A percentile compares a stretch with the other conserved stretches of the same genome.
Conservation (phyloP, 2,888 invertebrate genomes). For the Diarsia dahlii region DNA sequence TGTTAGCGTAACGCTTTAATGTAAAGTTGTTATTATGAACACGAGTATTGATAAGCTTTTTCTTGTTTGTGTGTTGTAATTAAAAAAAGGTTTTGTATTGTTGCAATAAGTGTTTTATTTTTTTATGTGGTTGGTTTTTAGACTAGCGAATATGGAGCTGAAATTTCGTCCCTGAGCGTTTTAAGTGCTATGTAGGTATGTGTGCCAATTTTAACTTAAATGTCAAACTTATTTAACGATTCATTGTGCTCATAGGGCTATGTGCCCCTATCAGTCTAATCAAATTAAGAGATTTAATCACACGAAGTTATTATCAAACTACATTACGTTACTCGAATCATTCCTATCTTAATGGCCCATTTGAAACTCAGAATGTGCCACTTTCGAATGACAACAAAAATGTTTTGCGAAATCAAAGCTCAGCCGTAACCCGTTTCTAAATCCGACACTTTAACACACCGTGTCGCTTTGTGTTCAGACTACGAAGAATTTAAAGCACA, state of each 20-base stretch:
- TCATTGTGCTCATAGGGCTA: constrained; percentile 21
- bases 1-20: constrained; percentile 58
- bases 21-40: constrained; percentile 62
- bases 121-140: not conserved
- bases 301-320: constrained; percentile 35
- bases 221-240: constrained; percentile 19
- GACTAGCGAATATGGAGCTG: constrained; percentile 1
- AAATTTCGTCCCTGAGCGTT: not conserved
- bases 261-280: constrained; percentile 37
- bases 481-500: constrained; percentile 50
- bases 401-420: constrained; percentile 65
- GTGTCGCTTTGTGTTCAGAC: constrained; percentile 42
- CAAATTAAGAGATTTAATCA: constrained; percentile 57
- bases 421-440: constrained; percentile 52
- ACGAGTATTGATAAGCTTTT: constrained; percentile 61
- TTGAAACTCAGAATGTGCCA: constrained; percentile 57
- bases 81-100: constrained; percentile 28
- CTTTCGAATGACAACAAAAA: constrained; percentile 64
- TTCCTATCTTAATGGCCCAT: constrained; percentile 56
- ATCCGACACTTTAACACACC: constrained; percentile 39
- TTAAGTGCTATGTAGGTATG: not conserved
- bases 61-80: constrained; percentile 51
- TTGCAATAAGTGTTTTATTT: not conserved
- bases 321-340: constrained; percentile 44
- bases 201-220: constrained; percentile 19